Percentiles rank a stretch among this genome's conserved stretches.
These are phyloP conservation scores for Percina caprodes DNA, from an alignment of 2,113 vertebrate species.

Conservation along the genomic window DNA sequence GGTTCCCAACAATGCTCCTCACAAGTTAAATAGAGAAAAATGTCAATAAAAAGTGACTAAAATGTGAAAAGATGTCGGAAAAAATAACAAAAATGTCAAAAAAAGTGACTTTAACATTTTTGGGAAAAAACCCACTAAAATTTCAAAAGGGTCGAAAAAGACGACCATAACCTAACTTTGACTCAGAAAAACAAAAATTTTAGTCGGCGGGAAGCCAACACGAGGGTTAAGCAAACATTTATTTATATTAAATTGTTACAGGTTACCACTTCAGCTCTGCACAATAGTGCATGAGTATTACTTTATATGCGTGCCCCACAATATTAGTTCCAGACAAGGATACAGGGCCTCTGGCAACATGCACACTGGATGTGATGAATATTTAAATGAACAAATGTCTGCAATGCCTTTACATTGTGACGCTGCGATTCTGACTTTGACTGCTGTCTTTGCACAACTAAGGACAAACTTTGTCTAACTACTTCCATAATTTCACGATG, in stretches of 20 bases:
- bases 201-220: too few relatives aligned
- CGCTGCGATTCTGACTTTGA: slow-evolving; percentile 46
- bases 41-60: too few relatives aligned
- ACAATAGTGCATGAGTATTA: slow-evolving; percentile 23
- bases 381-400: slow-evolving; percentile 48
- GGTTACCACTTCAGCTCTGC: slow-evolving; percentile 23
- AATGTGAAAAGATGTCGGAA: too few relatives aligned
- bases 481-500: neutral
- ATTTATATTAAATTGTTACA: slow-evolving; percentile 14
- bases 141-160: too few relatives aligned
- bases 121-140: too few relatives aligned
- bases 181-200: too few relatives aligned
- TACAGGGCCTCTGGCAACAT: slow-evolving; percentile 43
- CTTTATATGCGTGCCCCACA: slow-evolving; percentile 30
- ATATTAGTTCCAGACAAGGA: slow-evolving; percentile 26
- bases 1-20: too few relatives aligned
- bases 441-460: slow-evolving; percentile 37
- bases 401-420: slow-evolving; percentile 30
- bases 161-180: too few relatives aligned
- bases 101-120: too few relatives aligned
- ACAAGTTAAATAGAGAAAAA: too few relatives aligned
- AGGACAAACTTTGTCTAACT: neutral
- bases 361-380: slow-evolving; percentile 44
- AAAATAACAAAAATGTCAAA: too few relatives aligned
- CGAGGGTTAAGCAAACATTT: slow-evolving; percentile 13